Evolutionary conservation across 2,888 invertebrate genomes (phyloP).

Genomic region (Campaea margaritaria): DNA sequence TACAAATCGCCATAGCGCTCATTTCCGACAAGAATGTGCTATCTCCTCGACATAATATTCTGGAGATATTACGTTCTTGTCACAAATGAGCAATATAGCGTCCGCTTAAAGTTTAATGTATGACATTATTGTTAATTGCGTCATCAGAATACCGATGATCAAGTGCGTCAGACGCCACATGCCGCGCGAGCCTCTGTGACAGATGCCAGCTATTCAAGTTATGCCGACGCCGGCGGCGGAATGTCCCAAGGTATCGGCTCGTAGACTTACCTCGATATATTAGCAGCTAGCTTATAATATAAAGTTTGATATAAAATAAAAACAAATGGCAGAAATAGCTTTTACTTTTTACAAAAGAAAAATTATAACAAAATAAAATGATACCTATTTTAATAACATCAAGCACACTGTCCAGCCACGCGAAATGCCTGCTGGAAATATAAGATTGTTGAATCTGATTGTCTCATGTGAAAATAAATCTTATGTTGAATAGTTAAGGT

Average conservation of each 20-base stretch:
- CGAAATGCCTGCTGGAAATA: conserved; percentile 39
- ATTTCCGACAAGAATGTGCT: too few species aligned
- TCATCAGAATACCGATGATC: conserved; percentile 32
- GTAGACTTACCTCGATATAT: conserved; percentile 11
- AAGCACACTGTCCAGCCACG: conserved; percentile 42
- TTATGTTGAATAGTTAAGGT: conserved; percentile 25
- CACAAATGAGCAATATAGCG: too few species aligned
- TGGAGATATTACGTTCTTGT: too few species aligned
- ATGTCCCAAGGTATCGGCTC: conserved; percentile 27
- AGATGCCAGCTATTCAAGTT: conserved; percentile 33
- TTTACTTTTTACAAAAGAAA: background rate
- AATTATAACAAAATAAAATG: background rate
- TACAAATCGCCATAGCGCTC: too few species aligned
- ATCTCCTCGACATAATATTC: too few species aligned
- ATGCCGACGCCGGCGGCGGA: conserved; percentile 27
- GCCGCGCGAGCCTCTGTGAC: conserved; percentile 31
- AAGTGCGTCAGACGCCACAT: conserved; percentile 18
- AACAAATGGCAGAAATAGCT: background rate
- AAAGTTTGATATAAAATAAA: too few species aligned
- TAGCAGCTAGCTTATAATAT: too few species aligned
- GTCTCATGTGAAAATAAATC: background rate
- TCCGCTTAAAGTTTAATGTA: background rate
- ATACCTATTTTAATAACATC: conserved; percentile 32
- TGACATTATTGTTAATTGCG: conserved; percentile 36
- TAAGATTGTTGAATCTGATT: conserved; percentile 22